Evolutionary conservation across 2,797 vertebrate genomes (phyloP).

Genomic region (Sebastes elongatus): DNA sequence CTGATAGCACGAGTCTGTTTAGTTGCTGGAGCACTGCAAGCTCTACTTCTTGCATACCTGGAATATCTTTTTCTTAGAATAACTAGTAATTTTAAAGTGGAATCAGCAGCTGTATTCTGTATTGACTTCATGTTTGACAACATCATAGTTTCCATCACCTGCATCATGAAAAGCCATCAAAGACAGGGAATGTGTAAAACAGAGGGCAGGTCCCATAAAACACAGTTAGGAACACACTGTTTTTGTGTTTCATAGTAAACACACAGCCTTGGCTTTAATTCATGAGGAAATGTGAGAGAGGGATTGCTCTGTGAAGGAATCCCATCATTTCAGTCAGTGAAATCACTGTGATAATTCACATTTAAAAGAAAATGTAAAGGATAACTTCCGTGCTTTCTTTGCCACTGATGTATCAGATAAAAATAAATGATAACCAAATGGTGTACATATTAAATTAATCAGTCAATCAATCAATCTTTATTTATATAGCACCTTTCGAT

Average conservation of each 20-base stretch:
- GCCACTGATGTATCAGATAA: not conserved
- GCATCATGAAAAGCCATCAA: constrained; percentile 57
- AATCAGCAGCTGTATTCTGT: constrained; percentile 7
- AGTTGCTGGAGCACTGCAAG: not conserved
- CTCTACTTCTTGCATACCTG: not conserved
- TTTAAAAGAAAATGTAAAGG: not conserved
- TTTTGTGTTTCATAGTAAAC: constrained; percentile 30
- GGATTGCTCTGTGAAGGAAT: not conserved
- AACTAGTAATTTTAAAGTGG: not conserved
- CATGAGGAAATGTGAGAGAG: not conserved
- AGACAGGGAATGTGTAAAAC: constrained; percentile 29
- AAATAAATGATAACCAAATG: not conserved
- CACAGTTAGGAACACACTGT: not conserved
- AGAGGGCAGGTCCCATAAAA: constrained; percentile 26
- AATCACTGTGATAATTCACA: not conserved
- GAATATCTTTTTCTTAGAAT: not conserved
- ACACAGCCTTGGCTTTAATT: not conserved
- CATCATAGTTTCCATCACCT: constrained; percentile 12
- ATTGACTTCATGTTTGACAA: not conserved
- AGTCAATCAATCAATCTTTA: too few species aligned
- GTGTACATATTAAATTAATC: not conserved
- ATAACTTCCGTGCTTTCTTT: not conserved
- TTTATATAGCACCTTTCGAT: too few species aligned
- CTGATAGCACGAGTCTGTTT: not conserved
- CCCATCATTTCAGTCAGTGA: not conserved